Evolutionary conservation across 2,888 invertebrate species (phyloP).

Genomic region (Erannis defoliaria): DNA sequence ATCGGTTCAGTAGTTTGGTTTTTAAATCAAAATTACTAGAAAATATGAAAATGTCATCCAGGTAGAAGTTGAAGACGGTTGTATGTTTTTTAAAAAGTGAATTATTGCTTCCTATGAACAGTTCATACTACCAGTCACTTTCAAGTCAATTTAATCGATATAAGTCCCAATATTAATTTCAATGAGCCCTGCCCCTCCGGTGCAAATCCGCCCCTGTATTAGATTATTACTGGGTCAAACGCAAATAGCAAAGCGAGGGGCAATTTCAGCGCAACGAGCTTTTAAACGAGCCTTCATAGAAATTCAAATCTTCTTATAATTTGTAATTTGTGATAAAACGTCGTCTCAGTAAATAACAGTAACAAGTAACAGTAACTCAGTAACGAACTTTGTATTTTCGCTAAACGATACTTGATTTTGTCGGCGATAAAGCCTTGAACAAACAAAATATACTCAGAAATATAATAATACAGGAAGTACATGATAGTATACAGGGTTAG

Average conservation of each 20-base stretch:
- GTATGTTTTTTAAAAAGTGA: no score
- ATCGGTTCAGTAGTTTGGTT: no score
- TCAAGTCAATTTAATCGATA: no score
- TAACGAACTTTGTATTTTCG: slow-evolving; percentile 4
- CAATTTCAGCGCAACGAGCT: slow-evolving; percentile 40
- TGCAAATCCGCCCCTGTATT: slow-evolving; percentile 21
- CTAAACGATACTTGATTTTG: slow-evolving; percentile 7
- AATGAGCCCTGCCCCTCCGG: not conserved
- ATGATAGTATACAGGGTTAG: no score
- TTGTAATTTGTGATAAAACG: slow-evolving; percentile 26
- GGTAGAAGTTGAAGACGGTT: no score
- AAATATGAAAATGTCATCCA: no score
- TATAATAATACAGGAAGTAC: not conserved
- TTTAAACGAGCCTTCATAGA: slow-evolving; percentile 40
- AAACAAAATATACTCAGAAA: not conserved
- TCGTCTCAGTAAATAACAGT: slow-evolving; percentile 5
- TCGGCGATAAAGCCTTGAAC: slow-evolving; percentile 3
- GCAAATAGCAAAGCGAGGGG: slow-evolving; percentile 43
- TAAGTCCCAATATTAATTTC: not conserved
- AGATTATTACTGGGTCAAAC: slow-evolving; percentile 46
- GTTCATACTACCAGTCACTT: no score
- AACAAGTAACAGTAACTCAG: no score
- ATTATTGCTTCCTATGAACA: no score
- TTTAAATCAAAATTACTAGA: no score
- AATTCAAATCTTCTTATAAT: slow-evolving; percentile 42